Percentiles rank a stretch among this genome's conserved stretches.
These are phyloP conservation scores for Odontamblyopus lacepedii DNA, from an alignment of 2,797 vertebrate genomes.

Conservation along the genomic window DNA sequence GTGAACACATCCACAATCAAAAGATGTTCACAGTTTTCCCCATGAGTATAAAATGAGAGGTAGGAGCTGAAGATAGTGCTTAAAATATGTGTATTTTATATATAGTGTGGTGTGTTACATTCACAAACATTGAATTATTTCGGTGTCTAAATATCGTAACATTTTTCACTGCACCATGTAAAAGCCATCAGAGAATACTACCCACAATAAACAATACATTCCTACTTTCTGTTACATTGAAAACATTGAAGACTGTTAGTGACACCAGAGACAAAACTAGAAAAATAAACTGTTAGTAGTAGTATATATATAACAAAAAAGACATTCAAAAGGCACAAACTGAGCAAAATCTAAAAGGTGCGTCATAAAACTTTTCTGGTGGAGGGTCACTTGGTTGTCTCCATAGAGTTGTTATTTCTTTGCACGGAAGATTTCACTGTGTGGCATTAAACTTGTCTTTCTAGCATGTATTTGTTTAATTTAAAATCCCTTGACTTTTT, in stretches of 20 bases:
- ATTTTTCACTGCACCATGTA: neutral
- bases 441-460: too few relatives aligned
- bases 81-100: neutral
- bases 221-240: neutral
- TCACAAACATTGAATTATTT: neutral
- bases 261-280: neutral
- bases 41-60: slow-evolving; percentile 10
- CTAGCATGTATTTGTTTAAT: too few relatives aligned
- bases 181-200: neutral
- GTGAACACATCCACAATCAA: neutral
- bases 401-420: too few relatives aligned
- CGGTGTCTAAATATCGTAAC: neutral
- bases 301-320: neutral
- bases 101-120: neutral
- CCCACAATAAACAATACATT: neutral
- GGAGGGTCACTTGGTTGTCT: too few relatives aligned
- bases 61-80: neutral
- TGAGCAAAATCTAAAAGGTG: neutral
- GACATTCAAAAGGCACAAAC: slow-evolving; percentile 5
- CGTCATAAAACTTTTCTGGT: too few relatives aligned
- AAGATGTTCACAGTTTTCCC: neutral
- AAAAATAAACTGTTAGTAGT: neutral
- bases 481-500: too few relatives aligned
- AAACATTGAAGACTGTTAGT: neutral
- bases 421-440: too few relatives aligned